Base-by-base conservation (phyloP, 2,113 vertebrate species). In the Podiceps cristatus region DNA sequence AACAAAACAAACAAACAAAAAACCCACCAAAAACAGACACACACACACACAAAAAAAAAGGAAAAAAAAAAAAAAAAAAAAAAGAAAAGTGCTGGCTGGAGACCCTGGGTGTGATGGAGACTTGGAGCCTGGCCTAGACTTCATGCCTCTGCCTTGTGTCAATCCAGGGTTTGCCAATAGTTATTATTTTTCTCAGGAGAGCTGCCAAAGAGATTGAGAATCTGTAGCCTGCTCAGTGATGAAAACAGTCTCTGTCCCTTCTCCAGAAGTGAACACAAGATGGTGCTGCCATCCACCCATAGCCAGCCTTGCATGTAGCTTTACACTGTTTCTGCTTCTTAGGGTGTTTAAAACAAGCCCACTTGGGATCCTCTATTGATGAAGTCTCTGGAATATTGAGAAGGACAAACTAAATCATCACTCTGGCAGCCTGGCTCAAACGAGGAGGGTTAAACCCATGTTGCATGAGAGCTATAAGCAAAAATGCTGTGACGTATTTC, bases 181-280 rank as follows among this genome's bases (percentile, higher is more conserved):
- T 40, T 88, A 53, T 23, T 52, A 14, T 60, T 93, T 93, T 82
- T 52, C 50, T 64, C n/a, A 53, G 47, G 29, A 44, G 50, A 73
- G 5, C 9, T 60, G 35, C 33, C 29, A 35, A 75, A 60, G 28
- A 25, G n/a, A 31, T 15, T 27, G n/a, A 60, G 59, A 80, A 63
- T 27, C 25, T 53, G 9, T 25, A 68, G 49, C 25, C 52, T 42
- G 18, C 53, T 86, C 58, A 33, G 18, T 9, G 68, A 62, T 10
- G 27, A 45, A 56, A 88, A 86, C 45, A 31, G 2, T 20, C 25
- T 80, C 72, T 44, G 37, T 67, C 27, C 8, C 13, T 24, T 47
- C 72, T 63, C 55, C 86, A 94, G 76, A 47, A 93, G 8, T 52
- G 89, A 95, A 96, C 91, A 89, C 93, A 94, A 95, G 94, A 56